phyloP scores from a whole-genome alignment of 2,888 invertebrate genomes.

The Chydorus sphaericus region DNA sequence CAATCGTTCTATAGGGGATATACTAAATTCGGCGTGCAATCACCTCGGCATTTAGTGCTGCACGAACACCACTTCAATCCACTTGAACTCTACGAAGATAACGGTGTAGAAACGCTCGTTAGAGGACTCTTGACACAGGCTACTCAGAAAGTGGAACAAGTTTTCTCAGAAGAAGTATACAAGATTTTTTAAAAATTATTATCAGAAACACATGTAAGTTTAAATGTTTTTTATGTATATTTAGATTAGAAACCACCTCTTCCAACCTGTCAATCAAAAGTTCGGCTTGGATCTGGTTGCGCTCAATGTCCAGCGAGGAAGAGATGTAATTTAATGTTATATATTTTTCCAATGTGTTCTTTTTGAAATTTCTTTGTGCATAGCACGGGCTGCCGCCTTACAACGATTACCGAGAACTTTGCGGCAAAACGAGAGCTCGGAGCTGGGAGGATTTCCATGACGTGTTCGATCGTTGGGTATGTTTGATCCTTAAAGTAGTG shows the following conservation, averaged over 20 bases:
- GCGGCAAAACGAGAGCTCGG: conserved; percentile 45
- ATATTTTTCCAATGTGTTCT: no score
- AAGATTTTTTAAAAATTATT: no score
- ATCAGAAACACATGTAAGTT: background rate
- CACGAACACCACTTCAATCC: conserved; percentile 36
- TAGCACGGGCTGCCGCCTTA: conserved; percentile 53
- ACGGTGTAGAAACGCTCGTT: conserved; percentile 31
- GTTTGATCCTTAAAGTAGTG: conserved; percentile 17
- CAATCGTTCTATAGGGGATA: conserved; percentile 27
- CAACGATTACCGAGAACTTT: conserved; percentile 58
- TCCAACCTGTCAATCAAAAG: conserved; percentile 56
- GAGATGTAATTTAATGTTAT: no score
- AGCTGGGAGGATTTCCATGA: conserved; percentile 44
- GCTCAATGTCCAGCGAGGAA: conserved; percentile 60
- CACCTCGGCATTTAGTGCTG: conserved; percentile 31
- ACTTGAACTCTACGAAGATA: conserved; percentile 29
- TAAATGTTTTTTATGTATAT: conserved; percentile 19
- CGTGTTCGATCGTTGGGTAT: conserved; percentile 36
- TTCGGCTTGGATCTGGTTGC: conserved; percentile 64
- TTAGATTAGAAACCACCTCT: conserved; percentile 65
- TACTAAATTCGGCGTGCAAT: conserved; percentile 24
- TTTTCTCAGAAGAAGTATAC: conserved; percentile 31
- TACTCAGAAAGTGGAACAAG: conserved; percentile 32
- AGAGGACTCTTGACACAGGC: conserved; percentile 32
- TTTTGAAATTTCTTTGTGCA: background rate